Percentiles rank a stretch among this genome's conserved stretches.
Evolutionary conservation across 1,140 invertebrate genomes (phyloP).

Genomic region (Lucilia cuprina): DNA sequence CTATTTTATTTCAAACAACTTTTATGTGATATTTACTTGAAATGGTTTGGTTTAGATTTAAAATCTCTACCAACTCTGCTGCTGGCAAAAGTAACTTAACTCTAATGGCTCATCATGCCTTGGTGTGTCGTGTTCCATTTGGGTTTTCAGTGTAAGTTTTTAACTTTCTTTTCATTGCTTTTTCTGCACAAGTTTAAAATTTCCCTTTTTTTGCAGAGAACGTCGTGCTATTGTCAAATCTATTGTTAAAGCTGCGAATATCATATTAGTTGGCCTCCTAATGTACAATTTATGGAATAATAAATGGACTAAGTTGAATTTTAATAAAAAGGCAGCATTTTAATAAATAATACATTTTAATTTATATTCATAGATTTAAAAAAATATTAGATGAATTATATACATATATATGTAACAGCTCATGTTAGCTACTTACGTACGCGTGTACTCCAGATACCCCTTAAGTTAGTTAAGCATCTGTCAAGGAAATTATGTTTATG

Average conservation of each 20-base stretch:
- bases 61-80: not conserved
- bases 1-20: not conserved
- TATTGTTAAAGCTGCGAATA: conserved; percentile 54
- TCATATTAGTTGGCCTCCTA: conserved; percentile 52
- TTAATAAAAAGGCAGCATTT: conserved; percentile 38
- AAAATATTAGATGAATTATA: no score
- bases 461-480: no score
- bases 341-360: not conserved
- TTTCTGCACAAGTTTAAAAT: not conserved
- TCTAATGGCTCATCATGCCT: not conserved
- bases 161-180: not conserved
- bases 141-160: conserved; percentile 17
- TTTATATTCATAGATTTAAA: no score
- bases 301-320: conserved; percentile 60
- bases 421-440: no score
- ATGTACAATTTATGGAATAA: conserved; percentile 58
- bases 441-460: no score
- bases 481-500: no score
- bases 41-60: not conserved
- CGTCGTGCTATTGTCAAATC: conserved; percentile 51
- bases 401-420: no score
- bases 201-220: conserved; percentile 40
- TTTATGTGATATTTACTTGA: no score
- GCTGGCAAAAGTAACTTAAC: not conserved
- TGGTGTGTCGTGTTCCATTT: conserved; percentile 4